Base-by-base conservation (phyloP, 1,140 invertebrate genomes). In the Papilio glaucus region DNA sequence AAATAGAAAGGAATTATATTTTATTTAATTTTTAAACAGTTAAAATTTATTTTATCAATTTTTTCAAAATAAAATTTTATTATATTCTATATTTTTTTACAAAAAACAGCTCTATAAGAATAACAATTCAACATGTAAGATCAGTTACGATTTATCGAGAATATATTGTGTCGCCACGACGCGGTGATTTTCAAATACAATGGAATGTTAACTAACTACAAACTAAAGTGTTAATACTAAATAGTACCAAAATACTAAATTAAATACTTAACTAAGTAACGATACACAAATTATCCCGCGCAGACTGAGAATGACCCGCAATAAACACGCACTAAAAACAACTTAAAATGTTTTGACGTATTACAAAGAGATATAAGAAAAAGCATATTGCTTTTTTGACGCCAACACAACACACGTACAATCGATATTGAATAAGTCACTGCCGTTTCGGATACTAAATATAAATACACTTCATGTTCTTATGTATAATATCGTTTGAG, bases 171-270 rank as follows among this genome's bases (percentile, higher is more conserved):
- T 49, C 45, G 7, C 10, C 15, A 49, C 18, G 12, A 13, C 12
- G 21, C 24, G 45, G n/a, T n/a, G n/a, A n/a, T 33, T 33, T 2
- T 33, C 29, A 33, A 33, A 6, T 78, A 88, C 81, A 81, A 78
- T 89, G 88, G 88, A 91, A 92, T 91, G 88, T 88, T 83, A 86
- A 86, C 84, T 83, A 81, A 84, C 75, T 85, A 86, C 71, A 81
- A 83, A 80, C 85, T 89, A 88, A 86, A 86, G 73, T 74, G 73
- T 83, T 86, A 87, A 85, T 85, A 86, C 82, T 84, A 87, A 86
- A 85, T 86, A 87, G 83, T 89, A 89, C 83, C 82, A 87, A 82
- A 89, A 88, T 87, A 89, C 82, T 83, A 85, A 69, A 85, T 89
- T 89, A 89, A 89, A 91, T 90, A 90, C 75, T 86, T 79, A 79